A percentile compares a stretch with the other conserved stretches of the same genome.
These are phyloP conservation scores for Linepithema humile DNA, from an alignment of 1,140 invertebrate species.

Conservation along the genomic window DNA sequence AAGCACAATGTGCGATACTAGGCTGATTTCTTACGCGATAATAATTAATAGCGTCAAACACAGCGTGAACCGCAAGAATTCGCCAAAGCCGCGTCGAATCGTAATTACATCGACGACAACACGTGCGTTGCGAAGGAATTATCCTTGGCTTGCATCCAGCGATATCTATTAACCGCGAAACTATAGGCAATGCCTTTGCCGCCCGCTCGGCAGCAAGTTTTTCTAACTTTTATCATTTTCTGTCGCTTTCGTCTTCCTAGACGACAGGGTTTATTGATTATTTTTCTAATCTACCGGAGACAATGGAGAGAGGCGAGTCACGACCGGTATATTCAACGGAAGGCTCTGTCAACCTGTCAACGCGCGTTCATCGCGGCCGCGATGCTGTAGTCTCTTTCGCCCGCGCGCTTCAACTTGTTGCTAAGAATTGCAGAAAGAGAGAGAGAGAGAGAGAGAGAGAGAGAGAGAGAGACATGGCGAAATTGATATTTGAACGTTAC, in stretches of 20 bases:
- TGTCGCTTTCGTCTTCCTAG: constrained; percentile 6
- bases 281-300: constrained; percentile 17
- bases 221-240: constrained; percentile 35
- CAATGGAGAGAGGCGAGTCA: constrained; percentile 44
- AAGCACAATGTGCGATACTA: constrained; percentile 48
- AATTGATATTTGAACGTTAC: constrained; percentile 20
- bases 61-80: constrained; percentile 50
- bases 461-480: background rate
- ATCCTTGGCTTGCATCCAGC: constrained; percentile 54
- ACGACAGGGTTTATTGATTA: constrained; percentile 11
- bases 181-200: background rate
- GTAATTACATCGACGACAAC: constrained; percentile 25
- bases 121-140: constrained; percentile 48
- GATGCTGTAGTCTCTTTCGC: constrained; percentile 4
- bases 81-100: constrained; percentile 34
- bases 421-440: constrained; percentile 1
- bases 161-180: constrained; percentile 40
- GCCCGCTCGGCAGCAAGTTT: constrained; percentile 18
- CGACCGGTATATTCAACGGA: constrained; percentile 25
- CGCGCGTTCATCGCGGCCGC: constrained; percentile 33
- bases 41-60: constrained; percentile 67
- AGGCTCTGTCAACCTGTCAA: constrained; percentile 46
- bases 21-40: constrained; percentile 24
- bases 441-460: too few species aligned
- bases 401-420: constrained; percentile 34